Evolutionary conservation across 2,888 invertebrate species (phyloP).

Genomic region (Brenthis daphne): DNA sequence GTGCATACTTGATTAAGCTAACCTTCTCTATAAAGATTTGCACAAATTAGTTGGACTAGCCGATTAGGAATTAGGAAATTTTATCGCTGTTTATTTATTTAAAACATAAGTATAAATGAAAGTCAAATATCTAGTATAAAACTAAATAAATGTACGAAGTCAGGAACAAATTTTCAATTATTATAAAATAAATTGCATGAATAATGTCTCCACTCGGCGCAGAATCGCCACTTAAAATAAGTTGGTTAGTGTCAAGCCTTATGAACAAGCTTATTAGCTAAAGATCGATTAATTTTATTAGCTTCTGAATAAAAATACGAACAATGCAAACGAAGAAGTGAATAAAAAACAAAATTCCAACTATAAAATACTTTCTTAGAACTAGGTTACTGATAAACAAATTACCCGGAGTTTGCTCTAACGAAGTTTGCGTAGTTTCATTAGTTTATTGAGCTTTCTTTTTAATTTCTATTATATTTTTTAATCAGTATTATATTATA

Average conservation of each 20-base stretch:
- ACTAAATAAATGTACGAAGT: too few relatives aligned
- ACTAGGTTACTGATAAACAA: slow-evolving; percentile 19
- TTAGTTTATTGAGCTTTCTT: slow-evolving; percentile 1
- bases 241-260: not conserved
- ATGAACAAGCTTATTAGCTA: not conserved
- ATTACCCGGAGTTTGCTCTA: slow-evolving; percentile 12
- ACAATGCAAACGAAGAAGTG: slow-evolving; percentile 6
- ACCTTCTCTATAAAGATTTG: slow-evolving; percentile 6
- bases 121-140: too few relatives aligned
- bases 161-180: slow-evolving; percentile 4
- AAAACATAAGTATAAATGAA: too few relatives aligned
- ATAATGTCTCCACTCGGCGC: too few relatives aligned
- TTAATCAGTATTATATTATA: not conserved
- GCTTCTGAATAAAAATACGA: not conserved
- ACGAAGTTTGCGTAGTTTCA: slow-evolving; percentile 9
- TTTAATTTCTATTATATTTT: slow-evolving; percentile 2
- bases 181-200: not conserved
- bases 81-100: too few relatives aligned
- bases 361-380: slow-evolving; percentile 13
- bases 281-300: not conserved
- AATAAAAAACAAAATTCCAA: slow-evolving; percentile 3
- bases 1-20: slow-evolving; percentile 27
- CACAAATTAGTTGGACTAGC: too few relatives aligned
- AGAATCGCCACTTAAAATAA: not conserved
- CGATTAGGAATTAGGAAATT: too few relatives aligned